Percentiles rank a stretch among this genome's conserved stretches.
Conservation (phyloP, 23 tunicate species). For the Ciona savignyi region DNA sequence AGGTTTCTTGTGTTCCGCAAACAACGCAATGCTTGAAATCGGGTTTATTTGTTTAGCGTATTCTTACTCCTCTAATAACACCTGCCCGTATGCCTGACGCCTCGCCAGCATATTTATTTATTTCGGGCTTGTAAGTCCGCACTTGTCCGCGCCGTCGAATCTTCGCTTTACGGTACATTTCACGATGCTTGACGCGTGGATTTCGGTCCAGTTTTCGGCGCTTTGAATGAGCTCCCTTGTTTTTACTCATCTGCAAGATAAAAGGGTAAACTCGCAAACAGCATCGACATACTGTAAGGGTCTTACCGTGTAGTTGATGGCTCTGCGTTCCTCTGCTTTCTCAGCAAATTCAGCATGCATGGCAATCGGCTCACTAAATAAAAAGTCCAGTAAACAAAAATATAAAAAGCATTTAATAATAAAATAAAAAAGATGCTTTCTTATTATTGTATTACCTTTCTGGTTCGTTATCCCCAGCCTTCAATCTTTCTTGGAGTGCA, state of each 20-base stretch:
- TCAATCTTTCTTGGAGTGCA: not conserved
- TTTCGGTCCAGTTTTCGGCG: conserved; percentile 68
- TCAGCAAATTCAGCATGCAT: not conserved
- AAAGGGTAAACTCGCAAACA: not conserved
- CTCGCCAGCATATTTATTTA: conserved; percentile 84
- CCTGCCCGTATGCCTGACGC: conserved; percentile 84
- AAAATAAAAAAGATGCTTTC: not conserved
- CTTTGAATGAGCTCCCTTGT: conserved; percentile 45
- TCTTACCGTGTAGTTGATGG: conserved; percentile 48
- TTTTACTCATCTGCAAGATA: conserved; percentile 76
- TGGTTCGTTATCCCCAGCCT: not conserved
- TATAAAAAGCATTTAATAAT: not conserved
- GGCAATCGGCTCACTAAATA: not conserved
- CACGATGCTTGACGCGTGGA: conserved; percentile 78
- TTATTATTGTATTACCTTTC: not conserved
- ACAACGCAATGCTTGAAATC: too few relatives aligned
- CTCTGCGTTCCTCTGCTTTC: conserved; percentile 53
- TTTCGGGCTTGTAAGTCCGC: conserved; percentile 53
- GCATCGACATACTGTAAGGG: not conserved
- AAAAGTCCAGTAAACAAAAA: not conserved
- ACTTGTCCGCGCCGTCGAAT: conserved; percentile 74
- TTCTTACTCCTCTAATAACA: conserved; percentile 23
- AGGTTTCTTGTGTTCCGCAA: too few relatives aligned
- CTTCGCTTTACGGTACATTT: conserved; percentile 72
- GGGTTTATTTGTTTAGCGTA: conserved; percentile 7